Evolutionary conservation across 2,888 invertebrate genomes (phyloP), one percentile per base, ranked within the genome.

Genomic region (Dryomyza anilis): DNA sequence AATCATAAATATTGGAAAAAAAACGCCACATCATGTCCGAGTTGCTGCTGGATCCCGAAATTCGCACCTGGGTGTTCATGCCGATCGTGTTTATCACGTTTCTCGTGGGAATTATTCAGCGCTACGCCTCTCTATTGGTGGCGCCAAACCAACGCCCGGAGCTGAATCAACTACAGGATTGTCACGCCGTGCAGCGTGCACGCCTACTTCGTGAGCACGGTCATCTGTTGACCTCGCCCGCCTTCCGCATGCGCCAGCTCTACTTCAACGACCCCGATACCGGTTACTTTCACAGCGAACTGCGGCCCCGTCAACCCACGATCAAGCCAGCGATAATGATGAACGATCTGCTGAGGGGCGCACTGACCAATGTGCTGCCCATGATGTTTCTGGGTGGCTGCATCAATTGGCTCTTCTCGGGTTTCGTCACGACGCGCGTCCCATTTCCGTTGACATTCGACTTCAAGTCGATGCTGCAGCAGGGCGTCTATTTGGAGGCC

Each of bases 341-440:
- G 16, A 21, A 10, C 27, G 63, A 63, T 3, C 23, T 56, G 96
- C 84, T 98, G 69, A 98, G 98, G 83, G 96, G 97, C 64, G 97
- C 97, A 83, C 87, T 97, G 16, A 95, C 96, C 7, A 98, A 98
- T 86, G 96, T 97, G 46, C 84, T 98, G 71, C 97, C 97, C 1
- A 97, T 96, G 96, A 94, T 98, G 73, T 89, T 98, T 10, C 96
- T 98, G 72, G 98, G 97, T 75, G 97, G 73, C 29, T 98, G 97
- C 97, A 98, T 98, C 76, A 98, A 98, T 81, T 98, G 97, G 97
- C 96, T 97, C 86, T 98, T 98, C 84, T 97, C 96, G 60, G 98
- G 97, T 64, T 98, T 98, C 80, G 92, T 98, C 45, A 96, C 96
- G 14, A 96, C 96, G 10, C 94, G 95, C 85, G 96, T 98, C 14